Conservation (phyloP, 2,113 vertebrate species). For the Scopus umbretta region DNA sequence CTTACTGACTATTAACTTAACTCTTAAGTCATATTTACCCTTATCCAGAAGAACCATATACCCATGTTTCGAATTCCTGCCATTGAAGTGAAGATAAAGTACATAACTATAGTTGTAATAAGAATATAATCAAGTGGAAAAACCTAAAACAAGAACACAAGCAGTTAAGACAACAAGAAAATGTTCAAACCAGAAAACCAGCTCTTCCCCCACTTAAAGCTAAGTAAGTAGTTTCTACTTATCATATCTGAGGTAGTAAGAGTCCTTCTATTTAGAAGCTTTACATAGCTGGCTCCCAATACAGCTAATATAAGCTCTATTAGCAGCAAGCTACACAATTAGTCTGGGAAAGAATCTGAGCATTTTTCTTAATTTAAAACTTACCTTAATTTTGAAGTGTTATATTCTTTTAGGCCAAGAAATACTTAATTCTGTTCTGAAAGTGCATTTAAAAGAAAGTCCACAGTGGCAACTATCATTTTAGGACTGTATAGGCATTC, state of each 20-base stretch:
- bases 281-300: background rate
- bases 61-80: conserved; percentile 97
- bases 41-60: conserved; percentile 99
- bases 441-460: background rate
- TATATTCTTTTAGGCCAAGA: background rate
- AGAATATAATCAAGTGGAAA: conserved; percentile 97
- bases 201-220: background rate
- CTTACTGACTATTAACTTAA: background rate
- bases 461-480: background rate
- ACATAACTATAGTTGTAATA: conserved; percentile 95
- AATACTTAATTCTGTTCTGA: background rate
- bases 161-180: background rate
- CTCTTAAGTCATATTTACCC: conserved; percentile 72
- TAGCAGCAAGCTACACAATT: background rate
- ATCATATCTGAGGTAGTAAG: background rate
- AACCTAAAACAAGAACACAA: conserved; percentile 73
- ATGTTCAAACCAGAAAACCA: background rate
- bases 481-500: background rate
- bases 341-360: background rate
- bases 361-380: background rate
- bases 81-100: conserved; percentile 98
- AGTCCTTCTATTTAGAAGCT: background rate
- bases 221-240: background rate
- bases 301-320: background rate
- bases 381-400: background rate